Evolutionary conservation across 2,888 invertebrate species (phyloP), one percentile per base, ranked within the genome.

Genomic region (Teleogryllus oceanicus): DNA sequence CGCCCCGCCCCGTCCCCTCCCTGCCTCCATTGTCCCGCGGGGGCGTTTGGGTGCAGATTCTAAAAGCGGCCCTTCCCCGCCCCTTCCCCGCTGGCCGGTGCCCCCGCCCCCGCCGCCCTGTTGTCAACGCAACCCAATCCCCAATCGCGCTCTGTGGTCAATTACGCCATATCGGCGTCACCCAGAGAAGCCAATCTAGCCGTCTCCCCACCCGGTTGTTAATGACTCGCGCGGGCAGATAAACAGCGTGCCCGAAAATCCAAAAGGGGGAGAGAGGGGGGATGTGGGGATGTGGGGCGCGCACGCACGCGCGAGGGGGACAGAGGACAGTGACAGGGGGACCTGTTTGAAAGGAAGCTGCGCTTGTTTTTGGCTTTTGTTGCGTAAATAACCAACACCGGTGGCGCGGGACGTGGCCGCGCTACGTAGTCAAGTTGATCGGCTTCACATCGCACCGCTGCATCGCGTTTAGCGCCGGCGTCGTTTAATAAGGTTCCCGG

Each of bases 301-400:
- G 24, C 24, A 37, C 24, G 37, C 37, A 8, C 37, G 62, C n/a
- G 62, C n/a, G 62, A 13, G 62, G 16, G 16, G 62, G 62, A 62
- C n/a, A 62, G 8, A 62, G 62, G 37, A 37, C 37, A 37, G 37
- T 37, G 37, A 37, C 37, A 37, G 37, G 37, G 37, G 37, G 37
- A 8, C 37, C 37, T 37, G 37, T 37, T 37, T 62, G 62, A 62
- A 62, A 62, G 62, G 62, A 62, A 62, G 62, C 13, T 62, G 16
- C 62, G 62, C 62, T 62, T 62, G 62, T 62, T 62, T 62, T 62
- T 18, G 62, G 62, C 62, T 62, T 62, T 62, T 62, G 62, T 62
- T n/a, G 62, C 62, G 62, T 62, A 62, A 62, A 62, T 62, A 62
- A 62, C 12, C n/a, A 8, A 5, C 37, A 37, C 37, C 37, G 37